Conservation (phyloP, 2,113 vertebrate genomes). For the Puffinus mauretanicus region DNA sequence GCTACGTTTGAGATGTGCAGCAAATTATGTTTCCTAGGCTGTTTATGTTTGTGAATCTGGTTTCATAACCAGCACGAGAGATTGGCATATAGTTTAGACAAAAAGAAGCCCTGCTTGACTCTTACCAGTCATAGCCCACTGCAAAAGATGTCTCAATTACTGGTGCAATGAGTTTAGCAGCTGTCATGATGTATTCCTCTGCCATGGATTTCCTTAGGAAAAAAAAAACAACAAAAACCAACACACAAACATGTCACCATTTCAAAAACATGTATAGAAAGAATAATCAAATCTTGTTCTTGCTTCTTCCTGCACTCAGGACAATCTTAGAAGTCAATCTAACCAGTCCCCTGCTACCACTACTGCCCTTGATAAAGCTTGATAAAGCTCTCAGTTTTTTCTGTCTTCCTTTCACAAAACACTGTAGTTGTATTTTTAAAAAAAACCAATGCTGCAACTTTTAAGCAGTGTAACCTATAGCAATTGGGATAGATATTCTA, state of each 20-base stretch:
- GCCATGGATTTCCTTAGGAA: constrained; percentile 84
- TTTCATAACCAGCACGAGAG: not conserved
- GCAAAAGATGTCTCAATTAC: constrained; percentile 91
- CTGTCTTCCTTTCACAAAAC: not conserved
- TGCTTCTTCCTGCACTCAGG: not conserved
- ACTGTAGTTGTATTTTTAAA: not conserved
- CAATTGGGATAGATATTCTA: not conserved
- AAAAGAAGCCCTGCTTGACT: not conserved
- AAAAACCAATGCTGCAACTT: not conserved
- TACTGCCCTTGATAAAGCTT: not conserved
- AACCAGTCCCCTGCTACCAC: not conserved
- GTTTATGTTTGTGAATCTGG: not conserved
- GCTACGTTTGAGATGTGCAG: not conserved
- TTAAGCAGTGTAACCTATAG: not conserved
- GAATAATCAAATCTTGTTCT: not conserved
- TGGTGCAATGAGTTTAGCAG: constrained; percentile 94
- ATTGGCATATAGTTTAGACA: not conserved
- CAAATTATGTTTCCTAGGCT: not conserved
- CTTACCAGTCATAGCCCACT: constrained; percentile 93
- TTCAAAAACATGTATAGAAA: not conserved
- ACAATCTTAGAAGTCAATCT: not conserved
- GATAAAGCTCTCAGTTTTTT: not conserved
- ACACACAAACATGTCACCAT: not conserved
- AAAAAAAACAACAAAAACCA: not conserved
- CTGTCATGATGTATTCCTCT: constrained; percentile 96